Conservation (phyloP, 2,888 invertebrate genomes). For the Monopis laevigella region DNA sequence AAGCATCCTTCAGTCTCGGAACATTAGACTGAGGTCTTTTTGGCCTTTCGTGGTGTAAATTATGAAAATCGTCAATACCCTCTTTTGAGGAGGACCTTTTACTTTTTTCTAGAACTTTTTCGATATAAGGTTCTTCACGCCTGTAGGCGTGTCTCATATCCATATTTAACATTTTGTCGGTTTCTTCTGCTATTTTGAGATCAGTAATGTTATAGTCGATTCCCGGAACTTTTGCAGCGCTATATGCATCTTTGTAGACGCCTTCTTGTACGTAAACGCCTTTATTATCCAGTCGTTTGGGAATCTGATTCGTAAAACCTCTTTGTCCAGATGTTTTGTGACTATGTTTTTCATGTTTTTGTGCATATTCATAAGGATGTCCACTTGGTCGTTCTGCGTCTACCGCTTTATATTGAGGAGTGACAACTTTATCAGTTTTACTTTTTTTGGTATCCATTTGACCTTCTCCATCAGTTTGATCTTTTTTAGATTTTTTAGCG, state of each 20-base stretch:
- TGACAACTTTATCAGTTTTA: slow-evolving; percentile 38
- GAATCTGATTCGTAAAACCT: slow-evolving; percentile 58
- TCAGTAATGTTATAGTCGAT: slow-evolving; percentile 59
- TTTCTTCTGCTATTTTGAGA: slow-evolving; percentile 61
- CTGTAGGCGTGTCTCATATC: slow-evolving; percentile 51
- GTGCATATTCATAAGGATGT: slow-evolving; percentile 31
- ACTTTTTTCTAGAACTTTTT: slow-evolving; percentile 32
- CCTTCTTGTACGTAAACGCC: slow-evolving; percentile 60
- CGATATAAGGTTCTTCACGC: slow-evolving; percentile 32
- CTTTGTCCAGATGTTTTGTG: slow-evolving; percentile 57
- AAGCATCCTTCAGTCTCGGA: slow-evolving; percentile 46
- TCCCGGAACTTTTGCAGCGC: slow-evolving; percentile 51
- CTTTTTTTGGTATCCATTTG: slow-evolving; percentile 48
- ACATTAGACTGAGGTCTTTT: slow-evolving; percentile 43
- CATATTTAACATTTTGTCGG: slow-evolving; percentile 51
- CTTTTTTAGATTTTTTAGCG: slow-evolving; percentile 74
- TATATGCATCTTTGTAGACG: slow-evolving; percentile 57
- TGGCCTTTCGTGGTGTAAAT: slow-evolving; percentile 40
- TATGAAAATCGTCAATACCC: slow-evolving; percentile 31
- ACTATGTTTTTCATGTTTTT: slow-evolving; percentile 46
- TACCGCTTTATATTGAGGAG: slow-evolving; percentile 43
- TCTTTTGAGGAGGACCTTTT: slow-evolving; percentile 50
- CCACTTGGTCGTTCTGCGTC: slow-evolving; percentile 35
- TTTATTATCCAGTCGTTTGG: slow-evolving; percentile 60
- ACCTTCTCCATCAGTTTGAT: slow-evolving; percentile 49